Conservation (phyloP, 2,797 vertebrate genomes). For the Argyrosomus regius region DNA sequence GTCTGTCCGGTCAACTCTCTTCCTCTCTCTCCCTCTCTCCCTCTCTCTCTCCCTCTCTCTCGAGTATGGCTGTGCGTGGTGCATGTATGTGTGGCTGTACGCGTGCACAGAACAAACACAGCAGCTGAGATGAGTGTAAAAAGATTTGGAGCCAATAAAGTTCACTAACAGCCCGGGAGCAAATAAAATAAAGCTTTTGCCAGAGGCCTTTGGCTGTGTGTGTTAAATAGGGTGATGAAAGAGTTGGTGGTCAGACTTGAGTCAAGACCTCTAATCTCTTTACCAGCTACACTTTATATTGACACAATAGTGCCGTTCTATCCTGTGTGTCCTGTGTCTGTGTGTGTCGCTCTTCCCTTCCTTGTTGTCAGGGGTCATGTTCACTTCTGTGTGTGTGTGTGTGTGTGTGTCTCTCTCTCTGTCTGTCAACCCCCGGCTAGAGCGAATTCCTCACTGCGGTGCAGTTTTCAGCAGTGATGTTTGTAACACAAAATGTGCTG, state of each 20-base stretch:
- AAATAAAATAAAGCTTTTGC: slow-evolving; percentile 67
- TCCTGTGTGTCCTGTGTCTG: not conserved
- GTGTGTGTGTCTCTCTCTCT: not conserved
- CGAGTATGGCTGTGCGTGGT: not conserved
- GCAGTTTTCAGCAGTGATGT: slow-evolving; percentile 45
- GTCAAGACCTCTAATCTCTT: slow-evolving; percentile 52
- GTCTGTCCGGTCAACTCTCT: slow-evolving; percentile 66
- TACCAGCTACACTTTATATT: slow-evolving; percentile 42
- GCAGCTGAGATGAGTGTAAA: slow-evolving; percentile 53
- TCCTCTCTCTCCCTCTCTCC: slow-evolving; percentile 25
- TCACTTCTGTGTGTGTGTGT: slow-evolving; percentile 15
- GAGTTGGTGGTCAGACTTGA: slow-evolving; percentile 49
- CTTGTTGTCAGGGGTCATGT: slow-evolving; percentile 21
- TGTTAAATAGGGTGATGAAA: slow-evolving; percentile 59
- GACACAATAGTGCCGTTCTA: slow-evolving; percentile 40
- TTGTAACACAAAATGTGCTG: slow-evolving; percentile 52
- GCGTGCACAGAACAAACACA: slow-evolving; percentile 35
- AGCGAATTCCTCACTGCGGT: slow-evolving; percentile 6
- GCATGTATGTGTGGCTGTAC: slow-evolving; percentile 19
- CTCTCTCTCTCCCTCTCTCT: slow-evolving; percentile 9
- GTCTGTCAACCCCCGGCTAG: slow-evolving; percentile 17
- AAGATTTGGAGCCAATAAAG: slow-evolving; percentile 58
- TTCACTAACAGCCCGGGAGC: slow-evolving; percentile 56
- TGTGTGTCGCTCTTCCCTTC: slow-evolving; percentile 9
- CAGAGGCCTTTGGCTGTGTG: slow-evolving; percentile 37